Base-by-base conservation (phyloP, 1,140 invertebrate genomes). In the Cylas formicarius region DNA sequence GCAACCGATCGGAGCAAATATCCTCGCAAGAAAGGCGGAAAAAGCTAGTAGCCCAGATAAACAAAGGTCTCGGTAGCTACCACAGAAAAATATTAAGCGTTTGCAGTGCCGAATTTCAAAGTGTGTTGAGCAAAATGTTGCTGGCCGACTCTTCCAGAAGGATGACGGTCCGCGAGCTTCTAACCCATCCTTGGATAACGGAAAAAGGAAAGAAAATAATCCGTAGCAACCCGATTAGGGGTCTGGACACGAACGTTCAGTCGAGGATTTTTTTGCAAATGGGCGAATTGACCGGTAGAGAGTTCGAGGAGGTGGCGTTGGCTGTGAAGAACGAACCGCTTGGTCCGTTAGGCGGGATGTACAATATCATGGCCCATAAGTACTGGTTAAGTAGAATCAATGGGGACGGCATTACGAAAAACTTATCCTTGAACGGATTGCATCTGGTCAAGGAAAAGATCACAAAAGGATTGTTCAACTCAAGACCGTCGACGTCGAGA, bases 21-120 rank as follows among this genome's bases (percentile, higher is more conserved):
- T 69, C 73, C 2, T 67, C 70, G 26, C 75, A 75, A 44, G 67
- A 73, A 48, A 65, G 73, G 32, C 65, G 77, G n/a, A 70, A 74
- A 44, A 72, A 70, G 55, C 63, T 82, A 6, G 69, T 79, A 24
- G 66, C 70, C 23, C 74, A 78, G 63, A 81, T 82, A 50, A 72
- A 79, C 48, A 69, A 73, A 39, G 80, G 80, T 5, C 64, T 81
- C 52, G 65, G 66, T 0, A 36, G 60, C 3, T 52, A 56, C 9
- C 74, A 76, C 26, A 63, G 68, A 14, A 66, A 65, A 35, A 65
- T 65, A 7, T 57, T 75, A 7, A 47, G 63, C 1, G 44, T 55
- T 16, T 65, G 66, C 32, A 67, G 69, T 6, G 38, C 38, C 7
- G 64, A 66, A 29, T 63, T 65, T 33, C 39, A 50, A 17, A 48